A percentile compares a stretch with the other conserved stretches of the same genome.
Evolutionary conservation across 2,888 invertebrate genomes (phyloP).

Genomic region (Drosophila differens): DNA sequence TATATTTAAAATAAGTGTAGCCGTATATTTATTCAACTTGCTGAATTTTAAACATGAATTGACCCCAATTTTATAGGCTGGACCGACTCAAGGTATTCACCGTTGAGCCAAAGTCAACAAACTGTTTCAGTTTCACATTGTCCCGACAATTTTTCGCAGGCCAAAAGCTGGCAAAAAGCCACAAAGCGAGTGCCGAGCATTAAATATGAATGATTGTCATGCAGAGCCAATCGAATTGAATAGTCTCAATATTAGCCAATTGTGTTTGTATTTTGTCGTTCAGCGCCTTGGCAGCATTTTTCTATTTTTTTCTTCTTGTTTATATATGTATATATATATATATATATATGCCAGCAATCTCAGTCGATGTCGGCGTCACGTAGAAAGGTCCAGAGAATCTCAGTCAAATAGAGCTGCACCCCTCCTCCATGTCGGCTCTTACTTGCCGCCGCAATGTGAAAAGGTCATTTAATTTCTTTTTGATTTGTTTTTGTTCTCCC

Average conservation of each 20-base stretch:
- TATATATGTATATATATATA: neutral
- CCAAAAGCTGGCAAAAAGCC: conserved; percentile 19
- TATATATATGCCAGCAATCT: neutral
- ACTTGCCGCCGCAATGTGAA: conserved; percentile 60
- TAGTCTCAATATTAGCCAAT: conserved; percentile 57
- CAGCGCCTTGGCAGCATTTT: conserved; percentile 22
- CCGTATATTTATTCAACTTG: neutral
- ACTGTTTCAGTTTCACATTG: conserved; percentile 7
- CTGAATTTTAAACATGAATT: neutral
- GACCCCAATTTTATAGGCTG: neutral
- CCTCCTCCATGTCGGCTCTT: neutral
- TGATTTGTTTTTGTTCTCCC: conserved; percentile 64
- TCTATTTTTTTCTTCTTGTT: neutral
- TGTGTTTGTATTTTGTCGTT: conserved; percentile 43
- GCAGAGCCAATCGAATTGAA: conserved; percentile 34
- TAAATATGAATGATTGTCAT: conserved; percentile 64
- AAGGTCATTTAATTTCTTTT: conserved; percentile 81
- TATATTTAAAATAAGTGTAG: neutral
- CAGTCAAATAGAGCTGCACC: neutral
- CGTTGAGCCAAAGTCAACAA: conserved; percentile 27
- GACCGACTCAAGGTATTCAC: conserved; percentile 8
- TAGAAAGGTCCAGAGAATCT: neutral
- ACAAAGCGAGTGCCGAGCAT: conserved; percentile 35
- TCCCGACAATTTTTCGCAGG: neutral
- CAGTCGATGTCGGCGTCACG: conserved; percentile 29